A percentile compares a stretch with the other conserved stretches of the same genome.
phyloP scores from a whole-genome alignment of 2,888 invertebrate genomes.

The Ernsta delagoae region DNA sequence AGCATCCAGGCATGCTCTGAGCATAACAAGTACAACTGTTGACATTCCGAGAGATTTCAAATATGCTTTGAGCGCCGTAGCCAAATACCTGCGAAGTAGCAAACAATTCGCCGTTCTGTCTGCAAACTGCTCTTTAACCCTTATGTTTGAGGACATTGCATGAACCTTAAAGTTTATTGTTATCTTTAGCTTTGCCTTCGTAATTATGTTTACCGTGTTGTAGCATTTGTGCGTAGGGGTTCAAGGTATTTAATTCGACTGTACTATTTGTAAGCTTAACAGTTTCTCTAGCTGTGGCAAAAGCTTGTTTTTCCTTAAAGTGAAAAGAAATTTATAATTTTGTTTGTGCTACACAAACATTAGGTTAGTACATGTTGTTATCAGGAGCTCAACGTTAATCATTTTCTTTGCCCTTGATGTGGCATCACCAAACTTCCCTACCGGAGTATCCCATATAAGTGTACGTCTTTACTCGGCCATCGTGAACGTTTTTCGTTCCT shows the following conservation, averaged over 20 bases:
- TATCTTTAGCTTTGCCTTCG: not conserved
- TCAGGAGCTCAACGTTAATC: no score
- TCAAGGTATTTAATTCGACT: no score
- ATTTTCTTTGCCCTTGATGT: no score
- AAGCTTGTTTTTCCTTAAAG: no score
- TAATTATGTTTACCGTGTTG: not conserved
- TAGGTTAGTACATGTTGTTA: no score
- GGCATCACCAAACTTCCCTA: no score
- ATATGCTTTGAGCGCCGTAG: conserved; percentile 18
- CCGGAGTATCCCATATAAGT: no score
- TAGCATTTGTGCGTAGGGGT: not conserved
- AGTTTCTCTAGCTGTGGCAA: no score
- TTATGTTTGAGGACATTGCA: conserved; percentile 4
- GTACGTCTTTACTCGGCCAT: not conserved
- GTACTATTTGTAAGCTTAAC: no score
- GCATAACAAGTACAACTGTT: conserved; percentile 7
- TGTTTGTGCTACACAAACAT: no score
- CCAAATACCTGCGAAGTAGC: conserved; percentile 7
- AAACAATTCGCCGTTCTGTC: conserved; percentile 11
- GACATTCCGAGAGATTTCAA: conserved; percentile 19
- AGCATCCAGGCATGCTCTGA: not conserved
- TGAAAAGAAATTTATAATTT: no score
- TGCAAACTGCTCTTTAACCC: conserved; percentile 7
- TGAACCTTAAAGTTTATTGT: conserved; percentile 8
- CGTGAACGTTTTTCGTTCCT: not conserved